phyloP scores from a whole-genome alignment of 2,888 invertebrate genomes.

The Oscheius myriophilus region DNA sequence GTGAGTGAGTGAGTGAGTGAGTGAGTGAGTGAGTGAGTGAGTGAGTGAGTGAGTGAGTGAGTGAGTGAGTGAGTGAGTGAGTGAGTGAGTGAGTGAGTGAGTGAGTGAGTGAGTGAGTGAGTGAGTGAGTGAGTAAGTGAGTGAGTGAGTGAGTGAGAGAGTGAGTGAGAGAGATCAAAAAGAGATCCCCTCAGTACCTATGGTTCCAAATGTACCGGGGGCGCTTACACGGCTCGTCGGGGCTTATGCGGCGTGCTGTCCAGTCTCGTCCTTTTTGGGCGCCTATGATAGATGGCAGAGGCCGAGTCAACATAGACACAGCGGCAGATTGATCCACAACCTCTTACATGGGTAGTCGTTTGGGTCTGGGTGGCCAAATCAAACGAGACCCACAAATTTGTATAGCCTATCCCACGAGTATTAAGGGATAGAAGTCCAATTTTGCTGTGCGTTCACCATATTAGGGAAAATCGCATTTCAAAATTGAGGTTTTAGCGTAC shows the following conservation, averaged over 20 bases:
- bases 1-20: background rate
- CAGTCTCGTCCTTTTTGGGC: slow-evolving; percentile 20
- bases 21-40: slow-evolving; percentile 7
- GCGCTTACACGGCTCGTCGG: background rate
- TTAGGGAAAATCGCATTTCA: too few species aligned
- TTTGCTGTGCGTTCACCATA: too few species aligned
- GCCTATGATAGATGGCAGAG: slow-evolving; percentile 24
- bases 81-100: slow-evolving; percentile 1
- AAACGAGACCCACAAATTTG: too few species aligned
- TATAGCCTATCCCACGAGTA: too few species aligned
- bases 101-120: background rate
- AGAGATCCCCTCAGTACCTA: too few species aligned
- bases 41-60: slow-evolving; percentile 16
- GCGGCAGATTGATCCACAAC: background rate
- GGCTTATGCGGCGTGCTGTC: slow-evolving; percentile 18
- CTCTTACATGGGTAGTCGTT: too few species aligned
- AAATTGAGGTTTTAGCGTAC: too few species aligned
- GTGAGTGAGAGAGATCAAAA: slow-evolving; percentile 5
- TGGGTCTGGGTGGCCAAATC: too few species aligned
- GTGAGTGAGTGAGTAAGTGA: background rate
- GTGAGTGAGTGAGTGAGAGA: background rate
- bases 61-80: slow-evolving; percentile 16
- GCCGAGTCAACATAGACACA: slow-evolving; percentile 10
- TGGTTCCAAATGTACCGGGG: slow-evolving; percentile 11
- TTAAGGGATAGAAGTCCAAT: too few species aligned